Evolutionary conservation across 2,113 vertebrate species (phyloP), one percentile per base, ranked within the genome.

Genomic region (Pseudolaguvia tuberculata): DNA sequence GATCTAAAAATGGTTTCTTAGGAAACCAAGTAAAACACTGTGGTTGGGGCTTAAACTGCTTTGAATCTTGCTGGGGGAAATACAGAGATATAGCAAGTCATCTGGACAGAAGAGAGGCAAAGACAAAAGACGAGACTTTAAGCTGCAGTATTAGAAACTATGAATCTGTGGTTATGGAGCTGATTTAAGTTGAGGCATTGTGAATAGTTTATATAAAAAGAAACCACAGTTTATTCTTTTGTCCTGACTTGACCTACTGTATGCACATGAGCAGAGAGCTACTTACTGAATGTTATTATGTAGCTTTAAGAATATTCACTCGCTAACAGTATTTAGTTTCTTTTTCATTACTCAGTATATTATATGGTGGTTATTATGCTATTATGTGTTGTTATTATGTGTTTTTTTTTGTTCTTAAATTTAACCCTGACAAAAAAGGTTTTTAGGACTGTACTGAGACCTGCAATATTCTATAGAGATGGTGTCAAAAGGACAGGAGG

Each of bases 11-110:
- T 29, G 67, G 79, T 83, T 81, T 78, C 78, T 82, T 70, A 52
- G 78, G 83, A 85, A 78, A 80, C 81, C 39, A 80, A 80, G 80
- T 78, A 66, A 77, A 85, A 85, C 78, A 75, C 67, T 77, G 39
- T 53, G 73, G 76, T 78, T 76, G 61, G 72, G 75, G 67, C 21
- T 66, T 57, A 59, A 75, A 75, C 65, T 42, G 71, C 55, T 81
- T 73, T 74, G 69, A 72, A 79, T 73, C 35, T 50, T 29, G 20
- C 13, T 23, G 56, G 52, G 51, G 42, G 39, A 35, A 76, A 57
- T 18, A 45, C 14, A 65, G 62, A 47, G 58, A 65, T 69, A 23
- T 39, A 70, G 27, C 31, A 51, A 29, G 31, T 45, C 45, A 20
- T 47, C 65, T 73, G 52, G 18, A 39, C 42, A 69, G 39, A 47